Conservation (phyloP, 2,113 vertebrate genomes). For the Mesitornis unicolor region DNA sequence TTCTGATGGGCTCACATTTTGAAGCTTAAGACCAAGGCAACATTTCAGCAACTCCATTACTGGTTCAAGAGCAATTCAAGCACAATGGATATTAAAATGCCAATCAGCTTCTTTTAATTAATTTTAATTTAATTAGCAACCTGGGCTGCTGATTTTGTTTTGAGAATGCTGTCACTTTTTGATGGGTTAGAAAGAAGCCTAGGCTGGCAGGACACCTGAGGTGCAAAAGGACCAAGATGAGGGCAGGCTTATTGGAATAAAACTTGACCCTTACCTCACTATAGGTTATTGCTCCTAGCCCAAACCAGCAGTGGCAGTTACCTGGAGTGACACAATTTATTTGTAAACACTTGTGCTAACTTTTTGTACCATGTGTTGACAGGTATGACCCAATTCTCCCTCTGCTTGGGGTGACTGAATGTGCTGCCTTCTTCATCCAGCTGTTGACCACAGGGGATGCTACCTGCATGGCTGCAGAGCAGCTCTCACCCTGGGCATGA, state of each 20-base stretch:
- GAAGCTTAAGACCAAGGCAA: not conserved
- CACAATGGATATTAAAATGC: not conserved
- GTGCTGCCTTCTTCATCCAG: not conserved
- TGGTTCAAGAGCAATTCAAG: not conserved
- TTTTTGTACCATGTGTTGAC: rapidly evolving
- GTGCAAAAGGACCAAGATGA: not conserved
- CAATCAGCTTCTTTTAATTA: slow-evolving; percentile 2
- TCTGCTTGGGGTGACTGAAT: not conserved
- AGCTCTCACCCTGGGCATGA: not conserved
- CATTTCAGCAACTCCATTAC: not conserved
- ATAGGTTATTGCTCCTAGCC: not conserved
- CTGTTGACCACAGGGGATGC: not conserved
- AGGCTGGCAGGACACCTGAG: not conserved
- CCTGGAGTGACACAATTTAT: not conserved
- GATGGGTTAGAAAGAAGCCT: not conserved
- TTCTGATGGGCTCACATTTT: not conserved
- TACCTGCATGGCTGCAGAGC: rapidly evolving
- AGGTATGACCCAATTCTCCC: too few species aligned
- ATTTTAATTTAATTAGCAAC: not conserved
- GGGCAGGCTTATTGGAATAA: not conserved
- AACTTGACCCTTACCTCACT: not conserved
- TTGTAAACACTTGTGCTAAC: not conserved
- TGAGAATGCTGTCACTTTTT: not conserved
- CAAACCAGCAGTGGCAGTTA: not conserved
- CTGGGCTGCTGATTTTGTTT: not conserved